phyloP scores from a whole-genome alignment of 1,140 invertebrate genomes.

The Portunus trituberculatus region DNA sequence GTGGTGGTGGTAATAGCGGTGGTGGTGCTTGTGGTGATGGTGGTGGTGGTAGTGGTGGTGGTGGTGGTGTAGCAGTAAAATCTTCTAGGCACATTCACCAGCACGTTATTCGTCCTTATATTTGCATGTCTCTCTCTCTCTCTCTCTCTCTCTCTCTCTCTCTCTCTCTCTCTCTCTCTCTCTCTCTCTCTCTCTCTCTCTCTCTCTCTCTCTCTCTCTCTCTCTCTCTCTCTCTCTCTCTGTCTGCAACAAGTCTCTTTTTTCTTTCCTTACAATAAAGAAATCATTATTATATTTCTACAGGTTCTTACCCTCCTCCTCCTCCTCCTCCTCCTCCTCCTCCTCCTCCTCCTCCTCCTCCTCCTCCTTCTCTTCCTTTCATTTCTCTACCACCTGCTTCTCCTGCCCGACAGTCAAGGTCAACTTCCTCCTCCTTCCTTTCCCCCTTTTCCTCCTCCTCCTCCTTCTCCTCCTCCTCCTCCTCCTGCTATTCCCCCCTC shows the following conservation, averaged over 20 bases:
- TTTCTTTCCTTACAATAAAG: neutral
- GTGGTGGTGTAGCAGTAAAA: too few relatives aligned
- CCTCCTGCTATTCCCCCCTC: too few relatives aligned
- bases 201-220: constrained; percentile 34
- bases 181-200: constrained; percentile 10
- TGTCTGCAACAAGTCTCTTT: neutral
- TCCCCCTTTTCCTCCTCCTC: too few relatives aligned
- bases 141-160: constrained; percentile 32
- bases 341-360: neutral
- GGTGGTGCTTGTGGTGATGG: too few relatives aligned
- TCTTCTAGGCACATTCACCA: too few relatives aligned
- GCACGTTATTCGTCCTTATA: too few relatives aligned
- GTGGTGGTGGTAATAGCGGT: too few relatives aligned
- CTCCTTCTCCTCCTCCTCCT: too few relatives aligned
- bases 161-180: constrained; percentile 23
- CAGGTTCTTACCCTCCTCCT: neutral
- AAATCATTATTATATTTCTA: neutral
- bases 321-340: neutral
- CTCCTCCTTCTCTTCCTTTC: neutral
- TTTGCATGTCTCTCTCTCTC: neutral
- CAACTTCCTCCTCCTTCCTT: too few relatives aligned
- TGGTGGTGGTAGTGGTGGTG: too few relatives aligned
- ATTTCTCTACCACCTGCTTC: too few relatives aligned
- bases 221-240: constrained; percentile 22
- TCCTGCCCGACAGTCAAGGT: too few relatives aligned